Percentiles rank a stretch among this genome's conserved stretches.
phyloP scores from a whole-genome alignment of 2,888 invertebrate species.

The Eupithecia tripunctaria region DNA sequence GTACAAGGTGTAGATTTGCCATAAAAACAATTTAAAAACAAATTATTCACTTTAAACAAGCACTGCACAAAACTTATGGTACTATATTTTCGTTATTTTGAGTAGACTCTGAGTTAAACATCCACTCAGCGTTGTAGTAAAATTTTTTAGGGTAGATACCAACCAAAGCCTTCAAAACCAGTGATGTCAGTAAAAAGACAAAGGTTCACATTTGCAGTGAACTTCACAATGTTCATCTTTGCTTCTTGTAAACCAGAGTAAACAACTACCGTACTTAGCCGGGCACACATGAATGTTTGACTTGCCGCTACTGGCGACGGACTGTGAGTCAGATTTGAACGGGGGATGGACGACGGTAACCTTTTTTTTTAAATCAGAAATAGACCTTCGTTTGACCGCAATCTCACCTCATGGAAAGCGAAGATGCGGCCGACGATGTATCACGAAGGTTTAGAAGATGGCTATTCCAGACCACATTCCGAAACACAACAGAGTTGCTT shows the following conservation, averaged over 20 bases:
- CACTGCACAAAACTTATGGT: no score
- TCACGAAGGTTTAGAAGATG: no score
- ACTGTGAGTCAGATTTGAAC: not conserved
- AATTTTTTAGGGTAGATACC: not conserved
- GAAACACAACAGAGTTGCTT: no score
- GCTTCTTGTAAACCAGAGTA: not conserved
- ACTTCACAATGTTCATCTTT: not conserved
- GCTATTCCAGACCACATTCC: no score
- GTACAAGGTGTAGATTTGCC: no score
- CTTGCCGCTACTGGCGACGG: not conserved
- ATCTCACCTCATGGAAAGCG: no score
- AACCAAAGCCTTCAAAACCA: not conserved
- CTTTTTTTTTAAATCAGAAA: no score
- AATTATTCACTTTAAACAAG: no score
- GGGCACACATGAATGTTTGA: constrained; percentile 12
- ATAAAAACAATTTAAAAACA: no score
- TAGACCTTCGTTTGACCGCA: no score
- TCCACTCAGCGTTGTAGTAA: not conserved
- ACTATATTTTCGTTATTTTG: not conserved
- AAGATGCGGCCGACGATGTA: no score
- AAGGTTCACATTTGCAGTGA: not conserved
- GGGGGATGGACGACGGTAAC: not conserved
- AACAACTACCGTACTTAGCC: constrained; percentile 17
- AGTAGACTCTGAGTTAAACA: no score
- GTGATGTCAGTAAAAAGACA: not conserved